Evolutionary conservation across 2,888 invertebrate genomes (phyloP), one percentile per base, ranked within the genome.

Genomic region (Camponotus fellah): DNA sequence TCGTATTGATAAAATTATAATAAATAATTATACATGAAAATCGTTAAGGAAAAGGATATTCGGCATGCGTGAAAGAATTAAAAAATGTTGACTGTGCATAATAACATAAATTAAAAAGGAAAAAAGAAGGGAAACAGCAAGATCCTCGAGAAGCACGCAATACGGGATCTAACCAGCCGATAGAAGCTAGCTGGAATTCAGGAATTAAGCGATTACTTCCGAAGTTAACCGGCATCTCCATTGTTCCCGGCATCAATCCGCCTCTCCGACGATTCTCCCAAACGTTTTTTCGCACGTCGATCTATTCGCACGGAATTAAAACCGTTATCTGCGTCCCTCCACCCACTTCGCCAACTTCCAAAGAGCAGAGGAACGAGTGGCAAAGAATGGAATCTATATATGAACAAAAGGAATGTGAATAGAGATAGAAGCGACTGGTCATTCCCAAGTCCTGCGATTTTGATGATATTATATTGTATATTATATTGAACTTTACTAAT

Each of bases 241-340:
- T 91, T 92, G 91, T 92, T 92, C 89, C 79, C 75, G 68, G 82
- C 85, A 88, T 91, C 91, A 89, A 89, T 91, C 87, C 83, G 56
- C 62, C 74, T 43, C 75, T 75, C 72, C 17, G 46, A 49, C 69
- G 83, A 86, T 85, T 79, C 87, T 86, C 84, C 75, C 84, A 66
- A 43, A 83, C 86, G 86, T 90, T 87, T 90, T 71, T 90, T 89
- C 86, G 83, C 86, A 83, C 88, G 84, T 83, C 87, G 88, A 87
- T 85, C 89, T 88, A 82, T 89, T 91, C 91, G 89, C 82, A 87
- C 89, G 90, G 91, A 92, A 92, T 93, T 92, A 92, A 93, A 92
- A 91, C 87, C 90, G 91, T 92, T 92, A 91, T 92, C 91, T 89
- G 85, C 86, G 82, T 86, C 85, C 66, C 88, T 87, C 87, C 86